phyloP scores from a whole-genome alignment of 1,140 invertebrate species.

The Polypedilum pembai region DNA sequence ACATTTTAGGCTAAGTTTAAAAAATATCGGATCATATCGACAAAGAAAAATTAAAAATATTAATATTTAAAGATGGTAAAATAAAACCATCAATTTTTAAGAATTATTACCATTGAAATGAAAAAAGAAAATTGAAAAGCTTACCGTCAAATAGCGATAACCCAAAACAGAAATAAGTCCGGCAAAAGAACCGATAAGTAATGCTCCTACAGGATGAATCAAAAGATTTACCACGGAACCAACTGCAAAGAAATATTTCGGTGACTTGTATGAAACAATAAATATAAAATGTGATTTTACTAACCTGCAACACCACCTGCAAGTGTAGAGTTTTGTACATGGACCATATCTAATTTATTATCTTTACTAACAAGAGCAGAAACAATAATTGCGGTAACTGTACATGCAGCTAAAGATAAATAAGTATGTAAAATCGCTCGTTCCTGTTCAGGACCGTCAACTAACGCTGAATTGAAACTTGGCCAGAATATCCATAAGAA shows the following conservation, averaged over 20 bases:
- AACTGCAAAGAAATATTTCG: conserved; percentile 41
- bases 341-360: conserved; percentile 83
- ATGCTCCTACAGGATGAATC: conserved; percentile 76
- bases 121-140: no score
- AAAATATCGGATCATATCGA: conserved; percentile 12
- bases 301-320: conserved; percentile 64
- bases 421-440: conserved; percentile 91
- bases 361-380: conserved; percentile 70
- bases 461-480: conserved; percentile 81
- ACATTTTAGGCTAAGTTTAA: conserved; percentile 22
- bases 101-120: background rate
- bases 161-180: conserved; percentile 78
- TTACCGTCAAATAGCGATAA: conserved; percentile 77
- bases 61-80: conserved; percentile 7
- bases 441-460: conserved; percentile 66
- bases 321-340: conserved; percentile 84
- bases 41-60: conserved; percentile 14
- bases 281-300: conserved; percentile 37
- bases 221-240: conserved; percentile 68
- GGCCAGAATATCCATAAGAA: conserved; percentile 97
- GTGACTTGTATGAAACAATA: conserved; percentile 70
- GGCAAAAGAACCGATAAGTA: conserved; percentile 72
- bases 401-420: conserved; percentile 71
- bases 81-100: background rate
- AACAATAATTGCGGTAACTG: conserved; percentile 72